Percentiles rank a stretch among this genome's conserved stretches.
Evolutionary conservation across 1,140 invertebrate species (phyloP).

Genomic region (Drosophila melanogaster): Release_6_plus_ISO1_MT NT_033779.5:1596501-1597000

Average conservation of each 20-base stretch:
- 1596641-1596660: neutral
- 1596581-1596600: too few relatives aligned
- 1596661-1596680: conserved; percentile 5
- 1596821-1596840: conserved; percentile 36
- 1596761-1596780: conserved; percentile 36
- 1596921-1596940: conserved; percentile 59
- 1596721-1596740: neutral
- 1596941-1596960: conserved; percentile 68
- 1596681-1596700: neutral
- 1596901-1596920: conserved; percentile 62
- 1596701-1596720: neutral
- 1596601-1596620: too few relatives aligned
- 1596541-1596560: neutral
- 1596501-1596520: neutral
- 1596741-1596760: conserved; percentile 30
- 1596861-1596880: too few relatives aligned
- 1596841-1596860: conserved; percentile 17
- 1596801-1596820: conserved; percentile 3
- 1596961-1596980: conserved; percentile 67
- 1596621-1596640: neutral
- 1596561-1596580: neutral
- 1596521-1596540: conserved; percentile 3
- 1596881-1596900: neutral
- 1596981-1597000: conserved; percentile 53
- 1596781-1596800: conserved; percentile 41